These are phyloP conservation scores for Sebastolobus altivelis DNA, from an alignment of 2,797 vertebrate species.

Conservation along the genomic window DNA sequence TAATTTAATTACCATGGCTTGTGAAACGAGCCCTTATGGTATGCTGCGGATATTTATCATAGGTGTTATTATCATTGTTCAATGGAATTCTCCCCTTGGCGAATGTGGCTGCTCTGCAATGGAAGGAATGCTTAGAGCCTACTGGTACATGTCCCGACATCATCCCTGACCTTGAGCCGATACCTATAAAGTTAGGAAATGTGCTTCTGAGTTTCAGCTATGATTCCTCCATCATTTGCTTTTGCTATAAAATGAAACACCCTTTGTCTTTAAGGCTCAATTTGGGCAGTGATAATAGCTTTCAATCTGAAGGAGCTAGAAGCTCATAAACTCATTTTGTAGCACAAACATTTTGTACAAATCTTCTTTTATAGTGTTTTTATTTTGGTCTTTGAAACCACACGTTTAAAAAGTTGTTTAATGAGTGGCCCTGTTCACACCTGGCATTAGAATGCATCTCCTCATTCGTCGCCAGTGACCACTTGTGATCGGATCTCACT, in stretches of 20 bases:
- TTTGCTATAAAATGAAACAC: neutral
- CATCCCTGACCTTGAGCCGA: constrained; percentile 74
- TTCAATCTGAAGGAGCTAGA: neutral
- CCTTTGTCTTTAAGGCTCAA: constrained; percentile 8
- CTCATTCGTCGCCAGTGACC: too few relatives aligned
- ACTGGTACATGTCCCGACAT: constrained; percentile 74
- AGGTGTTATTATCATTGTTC: constrained; percentile 69
- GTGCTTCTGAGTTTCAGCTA: constrained; percentile 31
- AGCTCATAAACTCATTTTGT: neutral
- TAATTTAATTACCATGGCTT: constrained; percentile 37
- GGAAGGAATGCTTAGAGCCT: constrained; percentile 76
- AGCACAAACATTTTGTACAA: neutral
- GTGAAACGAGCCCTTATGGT: constrained; percentile 49
- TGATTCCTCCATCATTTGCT: constrained; percentile 10
- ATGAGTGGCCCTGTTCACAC: too few relatives aligned
- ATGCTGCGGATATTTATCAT: constrained; percentile 57
- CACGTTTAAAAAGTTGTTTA: constrained; percentile 1
- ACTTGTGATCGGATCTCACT: too few relatives aligned
- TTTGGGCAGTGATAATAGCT: neutral
- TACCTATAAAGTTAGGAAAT: constrained; percentile 52
- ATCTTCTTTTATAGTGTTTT: neutral
- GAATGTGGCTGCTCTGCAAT: constrained; percentile 59
- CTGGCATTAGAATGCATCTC: too few relatives aligned
- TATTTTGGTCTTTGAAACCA: constrained; percentile 2
- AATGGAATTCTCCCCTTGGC: constrained; percentile 79